A percentile compares a stretch with the other conserved stretches of the same genome.
phyloP scores from a whole-genome alignment of 2,888 invertebrate species.

The Dorcus parallelipipedus region DNA sequence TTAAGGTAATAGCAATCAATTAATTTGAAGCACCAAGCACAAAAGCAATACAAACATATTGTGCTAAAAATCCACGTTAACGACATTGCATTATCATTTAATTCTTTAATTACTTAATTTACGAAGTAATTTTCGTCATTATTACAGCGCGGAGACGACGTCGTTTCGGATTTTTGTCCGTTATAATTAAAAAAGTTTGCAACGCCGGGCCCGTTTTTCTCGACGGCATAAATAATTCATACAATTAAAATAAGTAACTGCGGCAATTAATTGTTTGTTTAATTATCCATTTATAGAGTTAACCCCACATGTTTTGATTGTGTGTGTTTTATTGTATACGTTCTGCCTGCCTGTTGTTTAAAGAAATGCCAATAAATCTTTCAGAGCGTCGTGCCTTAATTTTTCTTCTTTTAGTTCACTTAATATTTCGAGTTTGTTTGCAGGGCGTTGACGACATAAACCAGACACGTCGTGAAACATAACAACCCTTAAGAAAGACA shows the following conservation, averaged over 20 bases:
- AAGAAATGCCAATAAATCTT: conserved; percentile 17
- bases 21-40: conserved; percentile 21
- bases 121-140: conserved; percentile 8
- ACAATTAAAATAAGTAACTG: neutral
- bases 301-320: neutral
- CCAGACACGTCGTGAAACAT: conserved; percentile 7
- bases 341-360: conserved; percentile 12
- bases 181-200: conserved; percentile 10
- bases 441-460: conserved; percentile 12
- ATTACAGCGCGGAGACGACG: neutral
- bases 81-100: conserved; percentile 10
- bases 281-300: neutral
- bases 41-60: conserved; percentile 24
- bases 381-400: conserved; percentile 7
- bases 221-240: neutral
- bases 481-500: neutral
- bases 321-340: neutral
- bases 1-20: conserved; percentile 28
- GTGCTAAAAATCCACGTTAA: conserved; percentile 22
- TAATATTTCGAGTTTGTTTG: conserved; percentile 15
- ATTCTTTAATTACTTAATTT: conserved; percentile 13
- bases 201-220: neutral
- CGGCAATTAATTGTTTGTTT: neutral
- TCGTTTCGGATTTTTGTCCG: neutral
- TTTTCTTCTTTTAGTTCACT: conserved; percentile 9